Evolutionary conservation across 2,113 vertebrate species (phyloP).

Genomic region (Pterocles orientalis): DNA sequence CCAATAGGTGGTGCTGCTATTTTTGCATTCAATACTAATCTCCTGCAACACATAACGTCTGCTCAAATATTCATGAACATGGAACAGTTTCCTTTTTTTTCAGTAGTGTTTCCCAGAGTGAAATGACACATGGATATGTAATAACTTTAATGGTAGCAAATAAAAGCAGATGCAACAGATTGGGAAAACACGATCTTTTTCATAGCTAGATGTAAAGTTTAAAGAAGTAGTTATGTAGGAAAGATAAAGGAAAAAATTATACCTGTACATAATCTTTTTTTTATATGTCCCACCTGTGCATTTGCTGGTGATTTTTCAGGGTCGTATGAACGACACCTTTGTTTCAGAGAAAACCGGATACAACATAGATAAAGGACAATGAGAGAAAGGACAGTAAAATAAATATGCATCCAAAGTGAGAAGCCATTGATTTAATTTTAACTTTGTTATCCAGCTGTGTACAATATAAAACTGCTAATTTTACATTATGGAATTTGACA

Average conservation of each 20-base stretch:
- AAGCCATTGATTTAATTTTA: not conserved
- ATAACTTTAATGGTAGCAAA: not conserved
- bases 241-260: not conserved
- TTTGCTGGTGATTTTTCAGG: not conserved
- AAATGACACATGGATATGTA: not conserved
- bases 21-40: conserved; percentile 21
- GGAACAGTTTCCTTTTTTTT: not conserved
- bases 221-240: not conserved
- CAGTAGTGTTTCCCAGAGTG: not conserved
- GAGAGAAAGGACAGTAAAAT: not conserved
- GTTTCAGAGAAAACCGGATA: not conserved
- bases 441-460: not conserved
- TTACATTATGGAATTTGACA: not conserved
- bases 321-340: not conserved
- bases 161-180: not conserved
- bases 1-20: conserved; percentile 62
- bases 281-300: not conserved
- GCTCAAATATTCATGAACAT: not conserved
- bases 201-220: not conserved
- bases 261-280: not conserved
- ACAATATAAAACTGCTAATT: not conserved
- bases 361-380: not conserved
- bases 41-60: not conserved
- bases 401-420: not conserved
- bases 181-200: not conserved